phyloP scores from a whole-genome alignment of 2,888 invertebrate genomes.

The Rhingia rostrata region DNA sequence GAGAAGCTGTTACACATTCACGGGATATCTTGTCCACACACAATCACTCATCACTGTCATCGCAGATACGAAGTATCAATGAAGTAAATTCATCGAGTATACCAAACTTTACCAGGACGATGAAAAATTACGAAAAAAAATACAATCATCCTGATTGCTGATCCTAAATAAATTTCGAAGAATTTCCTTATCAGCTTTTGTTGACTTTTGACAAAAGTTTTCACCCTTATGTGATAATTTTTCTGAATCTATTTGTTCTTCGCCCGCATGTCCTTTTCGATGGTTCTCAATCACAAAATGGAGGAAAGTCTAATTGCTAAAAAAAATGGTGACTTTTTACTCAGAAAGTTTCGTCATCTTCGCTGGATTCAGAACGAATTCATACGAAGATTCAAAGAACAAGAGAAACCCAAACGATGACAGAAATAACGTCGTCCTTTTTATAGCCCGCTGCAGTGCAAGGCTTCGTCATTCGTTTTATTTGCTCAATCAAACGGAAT shows the following conservation, averaged over 20 bases:
- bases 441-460: slow-evolving; percentile 8
- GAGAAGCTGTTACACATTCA: slow-evolving; percentile 7
- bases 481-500: slow-evolving; percentile 70
- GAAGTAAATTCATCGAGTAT: slow-evolving; percentile 6
- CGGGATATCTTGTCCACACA: background rate
- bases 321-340: slow-evolving; percentile 37
- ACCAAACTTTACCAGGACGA: background rate
- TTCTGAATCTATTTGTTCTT: slow-evolving; percentile 1
- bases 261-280: slow-evolving; percentile 12
- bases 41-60: slow-evolving; percentile 40
- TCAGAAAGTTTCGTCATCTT: slow-evolving; percentile 51
- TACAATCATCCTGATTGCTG: background rate
- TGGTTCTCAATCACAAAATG: slow-evolving; percentile 39
- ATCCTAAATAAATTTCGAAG: slow-evolving; percentile 38
- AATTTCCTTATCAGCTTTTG: slow-evolving; percentile 47
- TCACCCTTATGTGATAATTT: slow-evolving; percentile 8
- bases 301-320: slow-evolving; percentile 35
- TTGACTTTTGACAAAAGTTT: slow-evolving; percentile 55
- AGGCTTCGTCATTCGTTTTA: slow-evolving; percentile 25
- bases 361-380: background rate
- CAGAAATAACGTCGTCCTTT: slow-evolving; percentile 34
- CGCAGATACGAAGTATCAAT: background rate
- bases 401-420: slow-evolving; percentile 14
- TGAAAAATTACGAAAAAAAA: background rate
- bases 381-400: slow-evolving; percentile 1